Evolutionary conservation across 2,113 vertebrate genomes (phyloP).

Genomic region (Myotis yumanensis): DNA sequence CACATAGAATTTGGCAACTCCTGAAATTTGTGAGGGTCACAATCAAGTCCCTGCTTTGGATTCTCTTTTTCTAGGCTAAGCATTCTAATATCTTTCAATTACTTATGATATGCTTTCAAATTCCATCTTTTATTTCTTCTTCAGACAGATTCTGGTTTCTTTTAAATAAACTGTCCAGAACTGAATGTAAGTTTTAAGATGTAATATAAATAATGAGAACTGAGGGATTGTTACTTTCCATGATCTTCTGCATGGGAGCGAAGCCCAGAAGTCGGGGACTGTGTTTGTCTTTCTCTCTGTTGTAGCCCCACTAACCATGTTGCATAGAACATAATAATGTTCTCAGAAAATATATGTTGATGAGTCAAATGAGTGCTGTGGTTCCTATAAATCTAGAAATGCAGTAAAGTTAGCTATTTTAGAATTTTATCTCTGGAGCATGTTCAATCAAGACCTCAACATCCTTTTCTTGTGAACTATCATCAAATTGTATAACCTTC

Average conservation of each 20-base stretch:
- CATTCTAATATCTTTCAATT: not conserved
- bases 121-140: slow-evolving; percentile 17
- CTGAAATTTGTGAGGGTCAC: slow-evolving; percentile 11
- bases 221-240: not conserved
- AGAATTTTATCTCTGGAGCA: slow-evolving; percentile 24
- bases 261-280: not conserved
- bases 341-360: slow-evolving; percentile 2
- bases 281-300: not conserved
- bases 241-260: not conserved
- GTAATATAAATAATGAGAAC: not conserved
- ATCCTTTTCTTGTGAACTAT: not conserved
- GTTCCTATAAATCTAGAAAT: slow-evolving; percentile 20
- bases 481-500: not conserved
- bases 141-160: not conserved
- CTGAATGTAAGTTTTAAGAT: slow-evolving; percentile 8
- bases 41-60: not conserved
- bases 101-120: slow-evolving; percentile 40
- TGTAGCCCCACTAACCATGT: not conserved
- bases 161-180: slow-evolving; percentile 21
- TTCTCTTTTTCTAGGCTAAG: slow-evolving; percentile 35
- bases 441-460: not conserved
- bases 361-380: not conserved
- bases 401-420: not conserved
- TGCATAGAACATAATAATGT: not conserved
- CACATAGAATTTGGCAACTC: not conserved